These are phyloP conservation scores for Andrena chrysosceles DNA, from an alignment of 2,888 invertebrate species.

Conservation along the genomic window DNA sequence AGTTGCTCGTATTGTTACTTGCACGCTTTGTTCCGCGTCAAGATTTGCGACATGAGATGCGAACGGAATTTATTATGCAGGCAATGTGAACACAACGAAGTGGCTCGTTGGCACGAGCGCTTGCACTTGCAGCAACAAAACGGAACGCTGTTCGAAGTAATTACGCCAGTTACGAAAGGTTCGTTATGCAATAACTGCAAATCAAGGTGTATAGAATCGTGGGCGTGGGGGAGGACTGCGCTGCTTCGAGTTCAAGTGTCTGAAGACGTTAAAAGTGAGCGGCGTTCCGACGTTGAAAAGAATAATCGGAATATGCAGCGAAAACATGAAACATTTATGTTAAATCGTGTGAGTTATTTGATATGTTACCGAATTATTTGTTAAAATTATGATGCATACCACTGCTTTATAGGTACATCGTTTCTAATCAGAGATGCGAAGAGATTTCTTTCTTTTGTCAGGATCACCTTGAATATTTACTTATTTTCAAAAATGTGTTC, in stretches of 20 bases:
- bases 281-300: background rate
- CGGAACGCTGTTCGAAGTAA: slow-evolving; percentile 42
- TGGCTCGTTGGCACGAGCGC: slow-evolving; percentile 5
- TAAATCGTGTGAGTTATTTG: background rate
- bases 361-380: background rate
- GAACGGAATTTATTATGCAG: background rate
- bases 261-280: background rate
- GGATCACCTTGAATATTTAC: no score
- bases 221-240: background rate
- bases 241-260: background rate
- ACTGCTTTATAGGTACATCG: background rate
- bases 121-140: slow-evolving; percentile 15
- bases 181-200: slow-evolving; percentile 48
- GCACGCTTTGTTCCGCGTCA: background rate
- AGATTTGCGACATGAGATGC: background rate
- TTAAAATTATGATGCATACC: background rate
- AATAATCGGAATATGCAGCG: background rate
- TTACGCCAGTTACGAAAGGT: slow-evolving; percentile 47
- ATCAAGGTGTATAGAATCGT: slow-evolving; percentile 4
- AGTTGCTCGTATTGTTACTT: background rate
- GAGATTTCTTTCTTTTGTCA: background rate
- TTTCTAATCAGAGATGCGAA: background rate
- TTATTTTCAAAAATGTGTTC: no score
- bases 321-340: background rate
- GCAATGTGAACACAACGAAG: slow-evolving; percentile 18